Percentiles rank a stretch among this genome's conserved stretches.
Evolutionary conservation across 2,888 invertebrate species (phyloP).

Genomic region (Drosophila suboccidentalis): DNA sequence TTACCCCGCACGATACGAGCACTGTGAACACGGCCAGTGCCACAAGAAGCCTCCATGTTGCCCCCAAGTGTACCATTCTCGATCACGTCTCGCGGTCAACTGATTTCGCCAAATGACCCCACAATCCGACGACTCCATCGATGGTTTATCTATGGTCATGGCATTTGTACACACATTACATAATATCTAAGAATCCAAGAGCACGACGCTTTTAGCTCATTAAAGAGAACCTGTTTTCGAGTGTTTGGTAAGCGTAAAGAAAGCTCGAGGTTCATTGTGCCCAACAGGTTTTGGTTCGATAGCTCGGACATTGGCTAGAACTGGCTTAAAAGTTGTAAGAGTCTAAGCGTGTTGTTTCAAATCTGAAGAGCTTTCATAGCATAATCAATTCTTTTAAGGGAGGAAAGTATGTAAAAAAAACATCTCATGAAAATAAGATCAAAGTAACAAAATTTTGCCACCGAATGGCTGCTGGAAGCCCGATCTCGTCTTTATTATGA

Average conservation of each 20-base stretch:
- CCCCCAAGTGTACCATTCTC: constrained; percentile 27
- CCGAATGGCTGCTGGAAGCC: constrained; percentile 74
- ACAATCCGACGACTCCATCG: neutral
- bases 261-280: constrained; percentile 54
- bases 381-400: neutral
- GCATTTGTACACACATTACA: constrained; percentile 13
- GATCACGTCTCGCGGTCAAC: constrained; percentile 38
- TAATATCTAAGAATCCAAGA: constrained; percentile 9
- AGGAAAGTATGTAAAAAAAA: neutral
- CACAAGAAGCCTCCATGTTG: neutral
- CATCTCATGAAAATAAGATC: neutral
- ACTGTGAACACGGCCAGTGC: constrained; percentile 16
- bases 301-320: neutral
- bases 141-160: constrained; percentile 18
- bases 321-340: neutral
- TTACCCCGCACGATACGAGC: constrained; percentile 7
- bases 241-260: constrained; percentile 18
- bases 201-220: constrained; percentile 7
- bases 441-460: constrained; percentile 29
- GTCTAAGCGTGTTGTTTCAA: neutral
- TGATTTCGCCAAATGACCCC: constrained; percentile 56
- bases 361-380: neutral
- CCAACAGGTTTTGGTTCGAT: constrained; percentile 18
- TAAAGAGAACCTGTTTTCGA: constrained; percentile 44
- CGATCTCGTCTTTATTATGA: constrained; percentile 2